Base-by-base conservation (phyloP, 2,113 vertebrate genomes). In the Gorsachius goisagi region DNA sequence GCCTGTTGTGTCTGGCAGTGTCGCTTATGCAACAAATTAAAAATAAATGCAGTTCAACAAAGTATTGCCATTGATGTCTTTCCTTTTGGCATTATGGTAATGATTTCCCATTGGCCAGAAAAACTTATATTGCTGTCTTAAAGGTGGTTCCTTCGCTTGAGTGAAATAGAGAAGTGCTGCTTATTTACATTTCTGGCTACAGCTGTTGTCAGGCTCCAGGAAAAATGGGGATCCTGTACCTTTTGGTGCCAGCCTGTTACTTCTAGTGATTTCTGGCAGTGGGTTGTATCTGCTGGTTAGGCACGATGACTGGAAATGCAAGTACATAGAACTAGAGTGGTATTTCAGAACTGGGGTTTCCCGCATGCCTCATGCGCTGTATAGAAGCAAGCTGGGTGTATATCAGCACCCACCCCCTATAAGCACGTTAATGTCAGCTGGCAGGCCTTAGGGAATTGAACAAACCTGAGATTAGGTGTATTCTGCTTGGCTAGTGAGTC, bases 321-420 rank as follows among this genome's bases (percentile, higher is more conserved):
- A 87, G 55, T 72, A 39, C 60, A 15, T 41, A 2, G 6, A 73
- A 33, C 26, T 66, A 24, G 45, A 91, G 44, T 49, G 55, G 66
- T 71, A 81, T 71, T 93, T 95, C 82, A 86, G 82, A 80, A 5
- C 44, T 24, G 44, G 17, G 39, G 10, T 83, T 93, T 88, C 59
- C 37, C 1, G 0, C 37, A 12, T 49, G 30, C 18, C 9, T 73
- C 7, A 28, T 7, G 3, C 0, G 0, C 39, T 35, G 2, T 58
- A 15, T 60, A 30, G 52, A 66, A 79, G 59, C 37, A 63, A 28
- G 11, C 26, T 35, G 37, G 18, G 18, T 78, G 9, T n/a, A 1
- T 69, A 33, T 59, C 15, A 24, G 26, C 33, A 26, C 10, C 64
- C 35, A 17, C 26, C 6, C 56, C 79, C 58, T 72, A 5, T 5